Evolutionary conservation across 37 sponge, comb jelly and placozoan genomes (phyloP), one percentile per base, ranked within the genome.

Genomic region (Hexactinellida sp.): DNA sequence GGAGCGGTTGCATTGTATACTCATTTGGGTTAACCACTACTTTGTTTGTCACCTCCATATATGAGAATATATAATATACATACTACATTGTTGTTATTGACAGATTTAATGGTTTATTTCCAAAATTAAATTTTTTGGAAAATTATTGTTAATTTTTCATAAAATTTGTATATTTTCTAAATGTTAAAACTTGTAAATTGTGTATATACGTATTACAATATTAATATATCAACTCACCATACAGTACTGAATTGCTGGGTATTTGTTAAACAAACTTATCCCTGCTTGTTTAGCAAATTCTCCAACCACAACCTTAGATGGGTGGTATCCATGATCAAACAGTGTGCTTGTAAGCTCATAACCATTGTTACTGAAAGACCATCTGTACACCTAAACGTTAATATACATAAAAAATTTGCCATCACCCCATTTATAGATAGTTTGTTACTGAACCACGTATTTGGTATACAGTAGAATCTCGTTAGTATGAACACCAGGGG

Each of bases 151-250:
- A n/a, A n/a, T n/a, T n/a, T n/a, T n/a, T n/a, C n/a, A n/a, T n/a
- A n/a, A n/a, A n/a, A n/a, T 41, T 41, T 41, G 10, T 41, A 41
- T 41, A 16, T 41, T 41, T 41, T 41, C 13, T 41, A 16, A 5
- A 41, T 16, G 13, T 13, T 5, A 41, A 41, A 5, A 41, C 47
- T 5, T 13, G 13, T 41, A 5, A 41, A 13, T 41, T 41, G 13
- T 5, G 47, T 5, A 41, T 16, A 16, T 13, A 5, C 10, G 10
- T 41, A 41, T 41, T 41, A 41, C 47, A 41, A 16, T 41, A 16
- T n/a, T n/a, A n/a, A n/a, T n/a, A n/a, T n/a, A n/a, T 47, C 16
- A 47, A 63, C 76, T 63, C 30, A 63, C 76, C 76, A 63, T 63
- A 63, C 76, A 63, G 30, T 25, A 63, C 76, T 63, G 21, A n/a